Evolutionary conservation across 2,888 invertebrate genomes (phyloP), one percentile per base, ranked within the genome.

Genomic region (Hermaeophaga mercurialis): DNA sequence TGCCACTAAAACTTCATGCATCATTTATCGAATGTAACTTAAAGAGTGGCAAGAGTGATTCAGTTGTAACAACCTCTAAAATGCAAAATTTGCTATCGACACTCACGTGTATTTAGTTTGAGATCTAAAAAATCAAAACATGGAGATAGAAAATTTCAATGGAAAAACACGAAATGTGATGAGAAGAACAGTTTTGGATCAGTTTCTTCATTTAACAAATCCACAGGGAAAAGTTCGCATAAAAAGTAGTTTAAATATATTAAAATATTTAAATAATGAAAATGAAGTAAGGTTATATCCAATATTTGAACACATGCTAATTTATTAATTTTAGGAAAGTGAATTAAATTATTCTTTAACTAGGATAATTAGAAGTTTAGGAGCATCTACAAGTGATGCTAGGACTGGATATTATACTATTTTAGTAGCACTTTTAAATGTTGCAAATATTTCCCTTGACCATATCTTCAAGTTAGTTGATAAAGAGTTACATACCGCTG

Each of bases 281-380:
- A 71, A 70, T 64, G 70, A 75, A 62, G 81, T 81, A 68, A 79
- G 77, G 72, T 71, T 68, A 56, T 44, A 12, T 44, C 34, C 5
- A 28, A 6, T 36, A 31, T 47, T 3, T 39, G 9, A 44, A 45
- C 55, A 46, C 53, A 52, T 57, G 52, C 15, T 53, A 14, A 48
- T 26, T 54, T 58, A 60, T 65, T 34, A 43, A 54, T 74, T 80
- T 56, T 70, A 86, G 88, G 82, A 80, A 68, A 79, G 79, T 71
- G 88, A 90, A 72, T 63, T 86, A 8, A 78, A 82, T 41, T 90
- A 91, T 77, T 82, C 84, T 0, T 70, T 91, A 26, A 85, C 83
- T 61, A 81, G 91, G 65, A 75, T 91, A 44, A 80, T 91, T 2
- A 80, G 89, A 64, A 90, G 91, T 59, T 78, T 90, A 58, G 89